These are phyloP conservation scores for Meda fulgida DNA, from an alignment of 2,797 vertebrate genomes.

Conservation along the genomic window DNA sequence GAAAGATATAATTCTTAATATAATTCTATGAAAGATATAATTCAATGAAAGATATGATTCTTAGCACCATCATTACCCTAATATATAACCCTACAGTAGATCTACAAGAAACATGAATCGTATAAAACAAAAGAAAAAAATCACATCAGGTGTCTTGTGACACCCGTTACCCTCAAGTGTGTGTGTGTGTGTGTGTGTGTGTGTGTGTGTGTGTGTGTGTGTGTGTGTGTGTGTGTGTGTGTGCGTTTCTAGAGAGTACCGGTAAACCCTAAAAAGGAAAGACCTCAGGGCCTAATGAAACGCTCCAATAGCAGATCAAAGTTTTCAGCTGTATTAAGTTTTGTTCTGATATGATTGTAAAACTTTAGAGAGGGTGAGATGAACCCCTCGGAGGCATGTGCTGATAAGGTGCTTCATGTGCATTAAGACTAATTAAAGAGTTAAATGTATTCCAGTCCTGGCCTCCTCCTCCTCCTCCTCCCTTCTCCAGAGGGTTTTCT, in stretches of 20 bases:
- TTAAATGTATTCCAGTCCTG: slow-evolving; percentile 60
- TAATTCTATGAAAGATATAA: no score
- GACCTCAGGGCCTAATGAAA: slow-evolving; percentile 53
- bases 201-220: slow-evolving; percentile 18
- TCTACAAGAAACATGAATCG: background rate
- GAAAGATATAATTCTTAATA: no score
- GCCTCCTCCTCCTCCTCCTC: slow-evolving; percentile 49
- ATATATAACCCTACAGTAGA: background rate
- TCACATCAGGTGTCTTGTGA: slow-evolving; percentile 13
- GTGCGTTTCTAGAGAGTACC: slow-evolving; percentile 54
- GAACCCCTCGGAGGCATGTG: slow-evolving; percentile 51
- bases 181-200: slow-evolving; percentile 20
- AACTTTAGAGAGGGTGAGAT: slow-evolving; percentile 58
- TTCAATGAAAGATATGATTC: background rate
- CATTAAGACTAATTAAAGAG: slow-evolving; percentile 66
- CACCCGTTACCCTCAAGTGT: slow-evolving; percentile 5
- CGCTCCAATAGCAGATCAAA: slow-evolving; percentile 57
- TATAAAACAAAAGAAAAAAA: background rate
- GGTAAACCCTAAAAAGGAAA: slow-evolving; percentile 55
- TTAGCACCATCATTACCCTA: background rate
- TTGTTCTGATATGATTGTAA: slow-evolving; percentile 64
- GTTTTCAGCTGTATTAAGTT: slow-evolving; percentile 57
- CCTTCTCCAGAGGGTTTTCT: slow-evolving; percentile 27
- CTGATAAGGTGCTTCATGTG: slow-evolving; percentile 57
- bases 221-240: slow-evolving; percentile 21